These are phyloP conservation scores for Sus scrofa DNA, from an alignment of 2,113 vertebrate genomes.

Conservation along the genomic window T2T-Sscrofa CM000825.6:38370501-38371000, in stretches of 20 bases:
- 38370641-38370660: not conserved
- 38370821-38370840: not conserved
- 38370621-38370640: not conserved
- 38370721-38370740: not conserved
- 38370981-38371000: not conserved
- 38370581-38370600: not conserved
- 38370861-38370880: no score
- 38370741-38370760: not conserved
- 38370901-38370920: no score
- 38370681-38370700: not conserved
- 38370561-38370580: not conserved
- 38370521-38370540: not conserved
- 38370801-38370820: not conserved
- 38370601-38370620: not conserved
- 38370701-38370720: not conserved
- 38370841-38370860: not conserved
- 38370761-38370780: not conserved
- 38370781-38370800: not conserved
- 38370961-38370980: not conserved
- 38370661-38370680: not conserved
- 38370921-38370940: not conserved
- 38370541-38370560: not conserved
- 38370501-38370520: not conserved
- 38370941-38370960: not conserved
- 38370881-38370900: not conserved